Evolutionary conservation across 2,888 invertebrate genomes (phyloP).

Genomic region (Ditula angustiorana): DNA sequence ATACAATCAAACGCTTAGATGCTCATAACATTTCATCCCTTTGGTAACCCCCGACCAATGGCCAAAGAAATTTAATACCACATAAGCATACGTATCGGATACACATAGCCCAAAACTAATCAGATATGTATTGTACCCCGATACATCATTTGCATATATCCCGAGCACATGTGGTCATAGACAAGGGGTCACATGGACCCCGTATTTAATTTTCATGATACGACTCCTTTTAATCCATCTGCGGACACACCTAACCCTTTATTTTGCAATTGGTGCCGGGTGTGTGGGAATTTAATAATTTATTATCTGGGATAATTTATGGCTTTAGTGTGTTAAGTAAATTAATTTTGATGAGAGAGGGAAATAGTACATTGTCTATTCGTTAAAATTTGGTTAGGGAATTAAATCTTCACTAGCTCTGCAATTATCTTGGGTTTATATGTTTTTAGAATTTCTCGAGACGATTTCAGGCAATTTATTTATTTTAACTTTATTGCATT

Average conservation of each 20-base stretch:
- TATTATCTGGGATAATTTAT: conserved; percentile 36
- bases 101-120: conserved; percentile 51
- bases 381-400: not conserved
- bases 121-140: conserved; percentile 68
- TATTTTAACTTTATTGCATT: too few relatives aligned
- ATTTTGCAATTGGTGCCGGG: conserved; percentile 73
- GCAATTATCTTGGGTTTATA: too few relatives aligned
- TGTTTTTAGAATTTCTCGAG: too few relatives aligned
- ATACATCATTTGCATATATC: conserved; percentile 82
- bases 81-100: conserved; percentile 32
- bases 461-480: too few relatives aligned
- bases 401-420: too few relatives aligned
- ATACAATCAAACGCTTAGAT: too few relatives aligned
- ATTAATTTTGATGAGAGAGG: conserved; percentile 32
- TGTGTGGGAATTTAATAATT: conserved; percentile 40
- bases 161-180: conserved; percentile 81
- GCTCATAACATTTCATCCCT: not conserved
- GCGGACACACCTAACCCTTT: conserved; percentile 74
- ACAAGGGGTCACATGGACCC: conserved; percentile 76
- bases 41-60: too few relatives aligned
- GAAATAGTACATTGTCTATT: conserved; percentile 16
- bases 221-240: conserved; percentile 80
- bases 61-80: conserved; percentile 15
- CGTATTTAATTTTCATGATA: conserved; percentile 85
- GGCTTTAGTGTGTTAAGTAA: conserved; percentile 37